Evolutionary conservation across 2,113 vertebrate genomes (phyloP).

Genomic region (Calidris pugnax): DNA sequence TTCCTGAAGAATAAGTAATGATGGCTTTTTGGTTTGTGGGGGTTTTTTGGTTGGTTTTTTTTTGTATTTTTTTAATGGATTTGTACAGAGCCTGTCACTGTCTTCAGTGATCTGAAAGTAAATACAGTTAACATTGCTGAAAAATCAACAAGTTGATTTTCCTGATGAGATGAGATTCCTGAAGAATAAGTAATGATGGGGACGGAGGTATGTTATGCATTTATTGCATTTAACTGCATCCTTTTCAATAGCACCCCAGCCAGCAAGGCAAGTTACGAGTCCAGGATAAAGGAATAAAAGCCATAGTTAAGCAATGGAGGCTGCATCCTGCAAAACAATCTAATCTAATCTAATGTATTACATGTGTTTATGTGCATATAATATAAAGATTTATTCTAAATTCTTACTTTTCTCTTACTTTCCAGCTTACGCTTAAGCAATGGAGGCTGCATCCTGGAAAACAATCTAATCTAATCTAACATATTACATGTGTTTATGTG

Average conservation of each 20-base stretch:
- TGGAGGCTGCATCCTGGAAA: no score
- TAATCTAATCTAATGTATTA: not conserved
- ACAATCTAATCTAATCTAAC: no score
- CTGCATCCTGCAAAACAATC: not conserved
- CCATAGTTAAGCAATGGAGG: not conserved
- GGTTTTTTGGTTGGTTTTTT: no score
- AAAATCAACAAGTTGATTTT: not conserved
- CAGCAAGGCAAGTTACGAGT: not conserved
- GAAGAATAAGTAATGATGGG: not conserved
- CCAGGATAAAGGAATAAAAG: not conserved
- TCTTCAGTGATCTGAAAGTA: not conserved
- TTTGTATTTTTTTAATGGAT: not conserved
- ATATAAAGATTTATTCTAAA: not conserved
- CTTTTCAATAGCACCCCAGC: rapidly evolving
- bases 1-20: not conserved
- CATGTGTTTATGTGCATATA: not conserved
- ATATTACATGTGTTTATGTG: not conserved
- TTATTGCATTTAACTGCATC: not conserved
- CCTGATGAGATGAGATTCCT: not conserved
- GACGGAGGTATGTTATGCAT: not conserved
- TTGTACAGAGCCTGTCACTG: not conserved
- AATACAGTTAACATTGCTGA: not conserved
- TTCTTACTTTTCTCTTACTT: not conserved
- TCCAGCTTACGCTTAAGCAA: no score
- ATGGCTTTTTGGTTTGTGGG: not conserved